Base-by-base conservation (phyloP, 2,797 vertebrate genomes). In the Labeo calbasu region DNA sequence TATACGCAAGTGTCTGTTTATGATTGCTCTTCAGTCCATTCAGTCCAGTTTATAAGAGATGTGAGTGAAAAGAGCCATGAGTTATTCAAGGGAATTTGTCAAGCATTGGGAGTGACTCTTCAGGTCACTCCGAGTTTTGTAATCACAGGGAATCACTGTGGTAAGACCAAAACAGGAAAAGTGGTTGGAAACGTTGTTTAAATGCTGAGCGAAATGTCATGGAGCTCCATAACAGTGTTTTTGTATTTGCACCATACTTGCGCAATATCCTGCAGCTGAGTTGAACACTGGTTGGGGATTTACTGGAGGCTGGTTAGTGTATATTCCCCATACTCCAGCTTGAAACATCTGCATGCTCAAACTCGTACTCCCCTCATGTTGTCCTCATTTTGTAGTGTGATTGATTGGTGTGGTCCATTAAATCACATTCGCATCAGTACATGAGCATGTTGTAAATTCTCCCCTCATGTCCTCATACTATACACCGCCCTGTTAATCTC, bases 361-460 rank as follows among this genome's bases (percentile, higher is more conserved):
- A 70, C 53, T n/a, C 17, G 43, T 61, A 23, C 51, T 81, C 9
- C 4, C 55, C 40, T 46, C n/a, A 8, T 50, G 53, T 36, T 61
- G 66, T 78, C 76, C 76, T 71, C 76, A 63, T 84, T 61, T 70
- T 63, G 63, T 77, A 2, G 79, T n/a, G 51, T 69, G 77, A 77
- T 55, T 76, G 71, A 69, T 75, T 76, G 53, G 63, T 77, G 51
- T 11, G 7, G 63, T 59, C 65, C 75, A 82, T 69, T 59, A 73
- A 83, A 55, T 79, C 68, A 79, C 71, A 46, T 48, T 19, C 46
- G 59, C 69, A 72, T 79, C 46, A 66, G 50, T 48, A 51, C 66
- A 68, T 14, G 36, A 69, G 72, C 11, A 2, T 46, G 15, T 65
- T 50, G n/a, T 77, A 61, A 36, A 15, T 59, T 61, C 9, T 59